Conservation (phyloP, 2,797 vertebrate species). For the Eutrigla gurnardus region DNA sequence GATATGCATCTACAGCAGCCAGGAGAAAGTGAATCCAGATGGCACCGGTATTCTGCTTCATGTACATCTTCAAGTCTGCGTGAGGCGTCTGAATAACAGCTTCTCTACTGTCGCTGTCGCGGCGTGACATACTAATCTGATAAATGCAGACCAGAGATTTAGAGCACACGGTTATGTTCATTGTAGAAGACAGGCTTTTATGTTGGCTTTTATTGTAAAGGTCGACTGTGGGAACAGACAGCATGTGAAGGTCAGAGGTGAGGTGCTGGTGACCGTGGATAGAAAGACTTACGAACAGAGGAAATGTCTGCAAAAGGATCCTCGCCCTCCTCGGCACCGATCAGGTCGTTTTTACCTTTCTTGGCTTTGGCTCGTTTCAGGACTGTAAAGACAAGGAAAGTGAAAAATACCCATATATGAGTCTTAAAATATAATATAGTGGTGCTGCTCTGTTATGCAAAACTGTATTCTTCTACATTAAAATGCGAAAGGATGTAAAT, state of each 20-base stretch:
- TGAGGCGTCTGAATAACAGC: background rate
- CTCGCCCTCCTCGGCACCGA: slow-evolving; percentile 93
- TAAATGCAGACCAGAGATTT: slow-evolving; percentile 32
- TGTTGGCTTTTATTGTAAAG: slow-evolving; percentile 49
- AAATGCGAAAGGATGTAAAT: background rate
- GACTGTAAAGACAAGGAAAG: slow-evolving; percentile 79
- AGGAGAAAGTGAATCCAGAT: slow-evolving; percentile 14
- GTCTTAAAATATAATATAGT: background rate
- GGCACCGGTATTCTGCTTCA: slow-evolving; percentile 3
- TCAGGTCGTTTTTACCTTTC: slow-evolving; percentile 94
- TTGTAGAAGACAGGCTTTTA: slow-evolving; percentile 19
- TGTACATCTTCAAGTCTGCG: background rate
- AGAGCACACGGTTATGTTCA: background rate
- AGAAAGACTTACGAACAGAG: slow-evolving; percentile 89
- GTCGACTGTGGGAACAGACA: slow-evolving; percentile 31
- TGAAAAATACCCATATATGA: background rate
- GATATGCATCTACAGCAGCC: slow-evolving; percentile 16
- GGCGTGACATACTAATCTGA: slow-evolving; percentile 31
- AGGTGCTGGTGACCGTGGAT: slow-evolving; percentile 14
- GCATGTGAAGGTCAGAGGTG: slow-evolving; percentile 44
- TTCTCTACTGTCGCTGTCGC: background rate
- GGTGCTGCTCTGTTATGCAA: background rate
- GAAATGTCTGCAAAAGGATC: slow-evolving; percentile 94
- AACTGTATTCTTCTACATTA: background rate
- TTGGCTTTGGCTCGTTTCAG: slow-evolving; percentile 92